Conservation (phyloP, 2,113 vertebrate genomes). For the Suncus etruscus region DNA sequence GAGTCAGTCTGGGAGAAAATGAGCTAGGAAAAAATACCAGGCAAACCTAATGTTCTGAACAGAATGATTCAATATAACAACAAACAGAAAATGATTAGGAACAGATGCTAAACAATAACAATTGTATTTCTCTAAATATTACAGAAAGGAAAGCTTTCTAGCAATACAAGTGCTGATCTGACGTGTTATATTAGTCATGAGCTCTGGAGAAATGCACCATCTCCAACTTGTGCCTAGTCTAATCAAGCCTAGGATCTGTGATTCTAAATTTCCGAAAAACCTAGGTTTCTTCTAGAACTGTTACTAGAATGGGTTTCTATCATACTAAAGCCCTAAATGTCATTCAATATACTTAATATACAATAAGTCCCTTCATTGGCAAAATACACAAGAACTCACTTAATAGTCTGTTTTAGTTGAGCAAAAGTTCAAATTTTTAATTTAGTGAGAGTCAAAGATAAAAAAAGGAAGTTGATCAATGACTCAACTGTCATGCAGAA, state of each 20-base stretch:
- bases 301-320: rapidly evolving
- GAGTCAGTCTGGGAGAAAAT: not conserved
- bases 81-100: not conserved
- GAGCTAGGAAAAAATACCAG: not conserved
- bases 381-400: not conserved
- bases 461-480: not conserved
- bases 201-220: rapidly evolving
- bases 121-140: not conserved
- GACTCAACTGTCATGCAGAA: not conserved
- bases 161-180: not conserved
- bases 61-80: not conserved
- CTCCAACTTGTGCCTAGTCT: not conserved
- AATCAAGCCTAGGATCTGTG: not conserved
- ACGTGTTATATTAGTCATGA: not conserved
- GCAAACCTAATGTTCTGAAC: not conserved
- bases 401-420: not conserved
- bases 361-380: not conserved
- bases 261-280: not conserved
- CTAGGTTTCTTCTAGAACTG: not conserved
- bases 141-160: not conserved
- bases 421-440: not conserved
- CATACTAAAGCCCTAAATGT: not conserved
- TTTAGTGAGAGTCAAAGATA: not conserved
- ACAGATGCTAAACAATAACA: not conserved
- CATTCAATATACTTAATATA: not conserved